phyloP scores from a whole-genome alignment of 2,797 vertebrate species.

The Paguma larvata region DNA sequence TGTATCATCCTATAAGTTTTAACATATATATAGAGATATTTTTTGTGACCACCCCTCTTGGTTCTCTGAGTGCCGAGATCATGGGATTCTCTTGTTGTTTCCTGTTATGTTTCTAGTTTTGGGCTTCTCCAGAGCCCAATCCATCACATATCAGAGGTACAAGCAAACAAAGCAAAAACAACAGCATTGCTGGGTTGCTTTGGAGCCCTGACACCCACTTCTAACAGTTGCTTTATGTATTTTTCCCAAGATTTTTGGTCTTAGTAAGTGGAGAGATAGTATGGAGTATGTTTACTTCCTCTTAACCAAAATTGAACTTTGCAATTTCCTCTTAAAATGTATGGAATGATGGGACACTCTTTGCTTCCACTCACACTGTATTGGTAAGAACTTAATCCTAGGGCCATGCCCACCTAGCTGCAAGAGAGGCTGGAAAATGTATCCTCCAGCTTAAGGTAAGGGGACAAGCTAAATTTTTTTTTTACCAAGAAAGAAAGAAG shows the following conservation, averaged over 20 bases:
- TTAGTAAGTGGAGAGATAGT: not conserved
- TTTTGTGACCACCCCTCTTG: not conserved
- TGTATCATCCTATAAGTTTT: not conserved
- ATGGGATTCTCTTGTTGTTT: not conserved
- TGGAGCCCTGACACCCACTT: not conserved
- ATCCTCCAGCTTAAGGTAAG: not conserved
- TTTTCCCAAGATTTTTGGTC: not conserved
- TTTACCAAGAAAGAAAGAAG: constrained; percentile 49
- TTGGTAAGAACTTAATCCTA: constrained; percentile 3
- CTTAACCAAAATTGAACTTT: not conserved
- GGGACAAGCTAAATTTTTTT: not conserved
- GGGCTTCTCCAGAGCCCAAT: not conserved
- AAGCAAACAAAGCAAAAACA: not conserved
- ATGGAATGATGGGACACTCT: not conserved
- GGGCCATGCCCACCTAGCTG: not conserved
- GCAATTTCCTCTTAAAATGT: not conserved
- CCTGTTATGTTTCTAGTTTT: not conserved
- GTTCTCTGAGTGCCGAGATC: not conserved
- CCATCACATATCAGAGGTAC: not conserved
- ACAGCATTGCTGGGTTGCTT: not conserved
- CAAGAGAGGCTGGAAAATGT: not conserved
- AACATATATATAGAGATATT: not conserved
- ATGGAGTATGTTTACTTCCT: not conserved
- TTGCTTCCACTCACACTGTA: not conserved
- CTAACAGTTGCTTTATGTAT: not conserved